These are phyloP conservation scores for Crossoptilon crossoptilon DNA, from an alignment of 2,797 vertebrate species.

Conservation along the genomic window DNA sequence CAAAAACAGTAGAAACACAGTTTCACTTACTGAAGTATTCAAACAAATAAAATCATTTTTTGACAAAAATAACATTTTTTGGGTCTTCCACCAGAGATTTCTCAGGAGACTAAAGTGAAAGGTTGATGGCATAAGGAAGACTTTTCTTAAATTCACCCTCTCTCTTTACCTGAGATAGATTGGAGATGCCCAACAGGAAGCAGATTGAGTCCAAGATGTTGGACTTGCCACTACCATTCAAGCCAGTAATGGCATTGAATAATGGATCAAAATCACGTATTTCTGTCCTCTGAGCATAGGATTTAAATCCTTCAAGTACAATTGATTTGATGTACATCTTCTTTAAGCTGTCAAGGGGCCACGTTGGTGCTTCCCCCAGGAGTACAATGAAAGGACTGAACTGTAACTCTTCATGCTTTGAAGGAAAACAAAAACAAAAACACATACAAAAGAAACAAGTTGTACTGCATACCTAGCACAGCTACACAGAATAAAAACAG, in stretches of 20 bases:
- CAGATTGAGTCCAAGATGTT: slow-evolving; percentile 97
- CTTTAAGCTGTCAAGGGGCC: neutral
- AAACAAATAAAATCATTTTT: neutral
- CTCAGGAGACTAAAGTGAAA: fast-evolving
- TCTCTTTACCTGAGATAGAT: slow-evolving; percentile 88
- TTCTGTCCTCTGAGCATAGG: slow-evolving; percentile 94
- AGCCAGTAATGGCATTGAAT: slow-evolving; percentile 97
- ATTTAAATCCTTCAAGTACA: slow-evolving; percentile 95
- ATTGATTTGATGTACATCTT: slow-evolving; percentile 95
- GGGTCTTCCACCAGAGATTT: fast-evolving
- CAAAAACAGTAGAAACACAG: fast-evolving
- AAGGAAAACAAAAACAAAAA: neutral
- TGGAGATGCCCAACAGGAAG: slow-evolving; percentile 93
- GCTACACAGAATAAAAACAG: neutral
- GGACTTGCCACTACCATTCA: slow-evolving; percentile 98
- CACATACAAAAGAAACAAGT: no score
- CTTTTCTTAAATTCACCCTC: fast-evolving
- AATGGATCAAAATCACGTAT: slow-evolving; percentile 90
- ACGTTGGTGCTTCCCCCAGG: neutral
- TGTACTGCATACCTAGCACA: no score
- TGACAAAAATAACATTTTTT: neutral
- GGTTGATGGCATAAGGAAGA: neutral
- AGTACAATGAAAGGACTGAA: neutral
- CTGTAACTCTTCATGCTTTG: neutral
- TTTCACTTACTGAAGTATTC: neutral